Percentiles rank a stretch among this genome's conserved stretches.
Evolutionary conservation across 2,797 vertebrate species (phyloP).

Genomic region (Prionace glauca): DNA sequence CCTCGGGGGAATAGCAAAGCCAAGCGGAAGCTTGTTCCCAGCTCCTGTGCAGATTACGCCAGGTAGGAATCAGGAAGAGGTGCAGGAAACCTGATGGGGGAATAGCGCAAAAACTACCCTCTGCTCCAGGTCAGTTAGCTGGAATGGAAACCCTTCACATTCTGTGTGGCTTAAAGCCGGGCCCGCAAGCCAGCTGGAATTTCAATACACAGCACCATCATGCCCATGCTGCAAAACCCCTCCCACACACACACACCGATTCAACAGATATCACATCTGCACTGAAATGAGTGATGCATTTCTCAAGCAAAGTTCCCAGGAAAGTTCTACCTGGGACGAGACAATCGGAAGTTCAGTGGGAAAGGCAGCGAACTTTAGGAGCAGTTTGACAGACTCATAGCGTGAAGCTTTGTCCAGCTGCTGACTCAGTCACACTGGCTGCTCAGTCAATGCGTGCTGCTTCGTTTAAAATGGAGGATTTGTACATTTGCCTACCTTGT

Average conservation of each 20-base stretch:
- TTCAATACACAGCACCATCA: neutral
- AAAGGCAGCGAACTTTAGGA: neutral
- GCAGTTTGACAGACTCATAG: too few relatives aligned
- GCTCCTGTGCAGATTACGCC: neutral
- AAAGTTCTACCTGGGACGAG: neutral
- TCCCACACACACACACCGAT: neutral
- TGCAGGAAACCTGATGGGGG: too few relatives aligned
- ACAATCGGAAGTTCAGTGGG: too few relatives aligned
- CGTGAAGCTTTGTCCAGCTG: neutral
- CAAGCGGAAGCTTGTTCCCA: neutral
- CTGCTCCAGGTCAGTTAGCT: neutral
- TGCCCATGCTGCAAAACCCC: neutral
- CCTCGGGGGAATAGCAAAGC: neutral
- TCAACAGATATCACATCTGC: too few relatives aligned
- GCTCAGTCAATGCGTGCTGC: neutral
- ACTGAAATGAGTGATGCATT: neutral
- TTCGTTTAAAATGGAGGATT: neutral
- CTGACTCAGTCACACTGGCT: neutral
- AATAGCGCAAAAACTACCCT: neutral
- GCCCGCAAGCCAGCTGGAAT: neutral
- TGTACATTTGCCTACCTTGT: conserved; percentile 58
- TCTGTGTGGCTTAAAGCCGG: neutral
- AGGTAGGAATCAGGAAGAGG: neutral
- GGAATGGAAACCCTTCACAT: neutral
- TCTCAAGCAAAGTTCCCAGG: neutral